These are phyloP conservation scores for Enteromius treurensis DNA, from an alignment of 2,797 vertebrate species.

Conservation along the genomic window DNA sequence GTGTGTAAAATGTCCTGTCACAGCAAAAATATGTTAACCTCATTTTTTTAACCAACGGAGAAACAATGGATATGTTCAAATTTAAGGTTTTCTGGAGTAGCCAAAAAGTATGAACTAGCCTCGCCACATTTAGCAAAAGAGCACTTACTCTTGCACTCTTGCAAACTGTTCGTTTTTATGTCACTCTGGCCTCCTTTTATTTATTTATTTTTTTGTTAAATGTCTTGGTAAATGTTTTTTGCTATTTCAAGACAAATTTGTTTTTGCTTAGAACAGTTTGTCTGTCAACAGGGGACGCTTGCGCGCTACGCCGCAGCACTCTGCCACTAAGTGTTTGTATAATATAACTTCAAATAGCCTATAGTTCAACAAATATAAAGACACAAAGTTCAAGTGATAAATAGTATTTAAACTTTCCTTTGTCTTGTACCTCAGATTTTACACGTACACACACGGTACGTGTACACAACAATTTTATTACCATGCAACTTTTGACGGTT, in stretches of 20 bases:
- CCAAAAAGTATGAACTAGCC: not conserved
- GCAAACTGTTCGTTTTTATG: not conserved
- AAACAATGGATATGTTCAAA: not conserved
- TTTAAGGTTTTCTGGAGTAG: not conserved
- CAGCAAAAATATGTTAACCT: not conserved
- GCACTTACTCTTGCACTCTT: not conserved
- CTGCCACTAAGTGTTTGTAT: not conserved
- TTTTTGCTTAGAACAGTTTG: not conserved
- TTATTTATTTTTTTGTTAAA: not conserved
- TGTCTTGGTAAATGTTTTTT: not conserved
- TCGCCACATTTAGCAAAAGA: not conserved
- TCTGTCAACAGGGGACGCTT: constrained; percentile 47
- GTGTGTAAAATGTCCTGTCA: not conserved
- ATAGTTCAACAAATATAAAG: not conserved
- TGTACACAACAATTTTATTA: not conserved
- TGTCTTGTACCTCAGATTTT: not conserved
- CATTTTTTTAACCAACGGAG: not conserved
- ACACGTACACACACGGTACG: not conserved
- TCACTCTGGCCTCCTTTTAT: not conserved
- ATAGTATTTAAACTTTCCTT: no score
- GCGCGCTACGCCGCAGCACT: not conserved
- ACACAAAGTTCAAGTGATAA: not conserved
- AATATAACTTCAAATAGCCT: not conserved
- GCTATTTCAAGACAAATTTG: no score
- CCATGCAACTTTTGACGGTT: not conserved